phyloP scores from a whole-genome alignment of 2,797 vertebrate genomes.

The Lepilemur septentrionalis region DNA sequence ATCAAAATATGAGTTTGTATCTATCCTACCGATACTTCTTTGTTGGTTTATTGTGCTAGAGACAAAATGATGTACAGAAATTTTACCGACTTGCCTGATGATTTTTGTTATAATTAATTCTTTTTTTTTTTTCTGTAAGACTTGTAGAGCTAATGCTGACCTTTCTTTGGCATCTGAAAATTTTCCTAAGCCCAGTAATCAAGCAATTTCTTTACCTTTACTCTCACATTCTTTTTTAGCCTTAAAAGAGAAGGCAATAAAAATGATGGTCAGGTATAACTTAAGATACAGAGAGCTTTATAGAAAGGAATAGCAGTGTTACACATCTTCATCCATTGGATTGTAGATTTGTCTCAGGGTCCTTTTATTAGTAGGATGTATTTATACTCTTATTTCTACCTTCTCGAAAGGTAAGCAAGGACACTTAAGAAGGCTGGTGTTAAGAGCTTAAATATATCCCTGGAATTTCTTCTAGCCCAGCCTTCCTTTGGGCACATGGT shows the following conservation, averaged over 20 bases:
- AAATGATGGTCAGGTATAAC: background rate
- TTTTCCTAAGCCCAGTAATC: background rate
- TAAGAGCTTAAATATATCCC: background rate
- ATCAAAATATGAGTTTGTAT: background rate
- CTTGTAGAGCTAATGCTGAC: background rate
- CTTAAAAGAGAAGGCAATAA: background rate
- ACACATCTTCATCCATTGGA: rapidly evolving
- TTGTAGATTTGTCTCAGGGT: background rate
- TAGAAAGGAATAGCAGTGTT: background rate
- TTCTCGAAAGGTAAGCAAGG: too few species aligned
- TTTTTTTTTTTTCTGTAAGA: too few species aligned
- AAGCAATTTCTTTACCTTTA: background rate
- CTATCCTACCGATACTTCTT: background rate
- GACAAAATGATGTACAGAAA: background rate
- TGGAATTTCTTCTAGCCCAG: background rate
- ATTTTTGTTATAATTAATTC: background rate
- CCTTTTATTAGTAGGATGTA: background rate
- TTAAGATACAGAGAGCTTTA: background rate
- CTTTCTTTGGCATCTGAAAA: background rate
- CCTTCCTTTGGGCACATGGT: background rate
- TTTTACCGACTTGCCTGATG: background rate
- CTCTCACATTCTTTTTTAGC: background rate
- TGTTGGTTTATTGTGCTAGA: background rate
- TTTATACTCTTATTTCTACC: background rate
- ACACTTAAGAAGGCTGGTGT: background rate